phyloP scores from a whole-genome alignment of 2,888 invertebrate species.

The Pammene aurita region DNA sequence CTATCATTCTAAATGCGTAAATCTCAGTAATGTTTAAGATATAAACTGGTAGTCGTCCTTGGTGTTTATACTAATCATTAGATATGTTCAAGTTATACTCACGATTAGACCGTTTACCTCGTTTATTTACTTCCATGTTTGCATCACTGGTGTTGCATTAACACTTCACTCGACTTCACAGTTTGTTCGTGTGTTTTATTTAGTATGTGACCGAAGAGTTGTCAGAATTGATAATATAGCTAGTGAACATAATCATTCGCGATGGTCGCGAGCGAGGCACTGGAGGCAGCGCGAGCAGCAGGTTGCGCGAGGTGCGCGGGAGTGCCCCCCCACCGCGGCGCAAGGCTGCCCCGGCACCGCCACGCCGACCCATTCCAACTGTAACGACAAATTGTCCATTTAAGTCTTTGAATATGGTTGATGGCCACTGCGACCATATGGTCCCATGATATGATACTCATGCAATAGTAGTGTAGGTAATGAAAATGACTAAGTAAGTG shows the following conservation, averaged over 20 bases:
- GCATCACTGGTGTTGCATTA: slow-evolving; percentile 62
- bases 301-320: slow-evolving; percentile 74
- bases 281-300: slow-evolving; percentile 66
- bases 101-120: slow-evolving; percentile 60
- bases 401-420: slow-evolving; percentile 81
- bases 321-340: slow-evolving; percentile 52
- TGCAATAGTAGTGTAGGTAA: slow-evolving; percentile 60
- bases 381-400: slow-evolving; percentile 82
- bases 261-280: slow-evolving; percentile 70
- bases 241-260: slow-evolving; percentile 57
- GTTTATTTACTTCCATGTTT: slow-evolving; percentile 52
- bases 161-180: slow-evolving; percentile 63
- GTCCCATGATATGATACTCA: slow-evolving; percentile 68
- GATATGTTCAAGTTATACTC: slow-evolving; percentile 47
- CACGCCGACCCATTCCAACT: slow-evolving; percentile 72
- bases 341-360: slow-evolving; percentile 67
- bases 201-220: slow-evolving; percentile 44
- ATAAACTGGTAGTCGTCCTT: slow-evolving; percentile 13
- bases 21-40: background rate
- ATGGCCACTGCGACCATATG: slow-evolving; percentile 78
- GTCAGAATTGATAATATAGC: slow-evolving; percentile 44
- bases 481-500: background rate
- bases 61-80: slow-evolving; percentile 55
- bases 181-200: slow-evolving; percentile 54
- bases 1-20: background rate